Conservation (phyloP, 2,113 vertebrate species). For the Gambusia affinis region DNA sequence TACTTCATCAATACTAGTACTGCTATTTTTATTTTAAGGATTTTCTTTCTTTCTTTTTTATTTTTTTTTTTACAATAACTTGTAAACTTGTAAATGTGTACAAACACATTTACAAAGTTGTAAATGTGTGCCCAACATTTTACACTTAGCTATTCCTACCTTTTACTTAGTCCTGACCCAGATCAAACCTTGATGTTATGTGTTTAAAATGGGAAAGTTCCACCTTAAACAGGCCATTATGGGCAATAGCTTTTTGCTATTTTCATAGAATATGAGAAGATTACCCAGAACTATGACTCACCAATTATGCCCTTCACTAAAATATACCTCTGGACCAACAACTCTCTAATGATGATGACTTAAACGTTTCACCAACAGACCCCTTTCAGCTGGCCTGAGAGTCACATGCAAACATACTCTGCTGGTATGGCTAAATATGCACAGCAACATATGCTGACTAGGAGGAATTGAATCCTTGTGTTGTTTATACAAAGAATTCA, state of each 20-base stretch:
- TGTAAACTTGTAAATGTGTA: too few species aligned
- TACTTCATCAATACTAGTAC: background rate
- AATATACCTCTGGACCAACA: constrained; percentile 87
- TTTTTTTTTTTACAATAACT: constrained; percentile 7
- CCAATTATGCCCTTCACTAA: constrained; percentile 88
- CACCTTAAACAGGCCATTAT: constrained; percentile 73
- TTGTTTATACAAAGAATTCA: constrained; percentile 74
- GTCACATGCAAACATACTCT: constrained; percentile 53
- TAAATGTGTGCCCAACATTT: constrained; percentile 23
- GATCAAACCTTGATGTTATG: constrained; percentile 42
- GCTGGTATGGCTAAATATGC: constrained; percentile 34
- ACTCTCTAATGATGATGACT: constrained; percentile 88
- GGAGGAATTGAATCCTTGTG: constrained; percentile 85
- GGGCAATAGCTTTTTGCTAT: constrained; percentile 67
- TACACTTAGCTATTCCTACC: constrained; percentile 10
- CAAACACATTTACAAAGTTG: too few species aligned
- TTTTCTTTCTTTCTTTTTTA: background rate
- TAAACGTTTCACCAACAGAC: constrained; percentile 87
- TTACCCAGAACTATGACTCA: constrained; percentile 83
- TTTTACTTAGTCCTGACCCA: constrained; percentile 1
- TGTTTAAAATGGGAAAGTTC: constrained; percentile 69
- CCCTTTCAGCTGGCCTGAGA: constrained; percentile 78
- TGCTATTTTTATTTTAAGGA: too few species aligned
- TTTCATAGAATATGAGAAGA: constrained; percentile 80
- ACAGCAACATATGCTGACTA: constrained; percentile 68